Conservation (phyloP, 2,113 vertebrate species). For the Dipodomys merriami region DNA sequence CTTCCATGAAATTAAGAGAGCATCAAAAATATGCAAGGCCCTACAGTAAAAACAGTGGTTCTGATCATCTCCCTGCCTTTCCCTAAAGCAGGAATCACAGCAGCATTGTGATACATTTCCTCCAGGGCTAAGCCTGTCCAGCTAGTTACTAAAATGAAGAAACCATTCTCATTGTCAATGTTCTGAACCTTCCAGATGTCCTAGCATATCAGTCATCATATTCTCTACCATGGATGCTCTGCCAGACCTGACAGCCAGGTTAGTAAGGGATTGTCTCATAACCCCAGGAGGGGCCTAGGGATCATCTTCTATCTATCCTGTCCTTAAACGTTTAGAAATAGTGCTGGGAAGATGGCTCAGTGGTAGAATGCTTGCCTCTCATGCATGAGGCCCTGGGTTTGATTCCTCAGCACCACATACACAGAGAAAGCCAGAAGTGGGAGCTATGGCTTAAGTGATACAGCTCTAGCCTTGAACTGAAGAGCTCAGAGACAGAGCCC, state of each 20-base stretch:
- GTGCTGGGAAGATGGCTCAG: too few species aligned
- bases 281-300: background rate
- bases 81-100: background rate
- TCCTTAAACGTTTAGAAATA: background rate
- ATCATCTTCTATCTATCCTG: background rate
- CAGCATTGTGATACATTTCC: background rate
- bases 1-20: background rate
- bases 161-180: background rate
- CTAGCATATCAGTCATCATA: background rate
- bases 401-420: too few species aligned
- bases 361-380: too few species aligned
- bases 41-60: background rate
- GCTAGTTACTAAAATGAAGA: background rate
- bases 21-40: too few species aligned
- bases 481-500: too few species aligned
- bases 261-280: background rate
- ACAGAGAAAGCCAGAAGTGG: too few species aligned
- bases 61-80: background rate
- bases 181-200: background rate
- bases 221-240: background rate
- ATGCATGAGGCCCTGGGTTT: too few species aligned
- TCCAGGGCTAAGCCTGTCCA: background rate
- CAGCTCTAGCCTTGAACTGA: too few species aligned
- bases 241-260: accelerated
- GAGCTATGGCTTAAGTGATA: too few species aligned